phyloP scores from a whole-genome alignment of 2,113 vertebrate species.

The Pangasianodon hypophthalmus region DNA sequence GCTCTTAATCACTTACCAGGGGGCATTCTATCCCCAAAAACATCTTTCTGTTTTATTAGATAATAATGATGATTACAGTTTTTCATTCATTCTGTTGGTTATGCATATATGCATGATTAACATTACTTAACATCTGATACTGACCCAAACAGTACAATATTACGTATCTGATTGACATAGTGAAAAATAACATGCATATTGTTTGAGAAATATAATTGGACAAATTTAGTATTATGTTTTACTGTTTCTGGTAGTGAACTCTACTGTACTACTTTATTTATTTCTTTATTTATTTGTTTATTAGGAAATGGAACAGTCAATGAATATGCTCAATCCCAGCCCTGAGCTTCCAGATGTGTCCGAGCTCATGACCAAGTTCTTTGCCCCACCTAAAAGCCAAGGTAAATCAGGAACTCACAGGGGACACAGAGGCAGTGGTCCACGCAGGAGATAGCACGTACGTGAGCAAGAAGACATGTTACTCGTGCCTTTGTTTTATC shows the following conservation, averaged over 20 bases:
- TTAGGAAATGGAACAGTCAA: constrained; percentile 90
- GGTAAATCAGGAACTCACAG: constrained; percentile 78
- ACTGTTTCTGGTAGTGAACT: neutral
- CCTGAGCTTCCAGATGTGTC: constrained; percentile 85
- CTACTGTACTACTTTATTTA: neutral
- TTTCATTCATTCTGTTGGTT: neutral
- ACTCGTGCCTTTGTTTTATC: neutral
- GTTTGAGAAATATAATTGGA: neutral
- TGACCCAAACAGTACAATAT: neutral
- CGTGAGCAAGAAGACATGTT: neutral
- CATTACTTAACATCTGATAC: neutral
- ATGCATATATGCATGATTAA: neutral
- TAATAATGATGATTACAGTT: neutral
- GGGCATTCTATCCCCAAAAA: neutral
- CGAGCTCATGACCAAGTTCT: constrained; percentile 87
- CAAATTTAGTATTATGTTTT: neutral
- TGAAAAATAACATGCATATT: neutral
- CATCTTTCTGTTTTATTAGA: neutral
- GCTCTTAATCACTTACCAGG: neutral
- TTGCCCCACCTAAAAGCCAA: constrained; percentile 84
- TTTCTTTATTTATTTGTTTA: neutral
- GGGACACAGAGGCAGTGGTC: constrained; percentile 78
- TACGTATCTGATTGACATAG: neutral
- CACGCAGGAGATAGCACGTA: constrained; percentile 81
- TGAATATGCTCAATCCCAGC: constrained; percentile 90